phyloP scores from a whole-genome alignment of 2,797 vertebrate genomes.

The Ctenochaetus hawaiiensis region DNA sequence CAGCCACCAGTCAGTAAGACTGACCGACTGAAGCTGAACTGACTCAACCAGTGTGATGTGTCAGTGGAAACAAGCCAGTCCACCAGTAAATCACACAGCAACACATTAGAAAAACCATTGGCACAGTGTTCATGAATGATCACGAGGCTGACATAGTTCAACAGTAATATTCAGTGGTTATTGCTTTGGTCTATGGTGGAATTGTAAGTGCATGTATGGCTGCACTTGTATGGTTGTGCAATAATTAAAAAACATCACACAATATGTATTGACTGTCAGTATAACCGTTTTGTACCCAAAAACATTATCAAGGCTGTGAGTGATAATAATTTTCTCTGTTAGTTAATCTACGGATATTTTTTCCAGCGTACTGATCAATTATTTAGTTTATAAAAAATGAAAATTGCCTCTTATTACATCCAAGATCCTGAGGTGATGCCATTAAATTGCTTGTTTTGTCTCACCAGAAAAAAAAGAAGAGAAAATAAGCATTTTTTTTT shows the following conservation, averaged over 20 bases:
- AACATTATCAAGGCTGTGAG: background rate
- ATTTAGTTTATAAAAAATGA: background rate
- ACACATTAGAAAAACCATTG: slow-evolving; percentile 1
- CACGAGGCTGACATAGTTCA: background rate
- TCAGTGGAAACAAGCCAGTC: slow-evolving; percentile 48
- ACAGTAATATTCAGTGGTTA: too few species aligned
- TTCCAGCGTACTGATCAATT: background rate
- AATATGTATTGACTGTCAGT: background rate
- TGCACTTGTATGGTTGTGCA: background rate
- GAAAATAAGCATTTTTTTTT: too few species aligned
- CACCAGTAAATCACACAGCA: slow-evolving; percentile 2
- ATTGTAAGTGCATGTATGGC: too few species aligned
- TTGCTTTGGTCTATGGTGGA: too few species aligned
- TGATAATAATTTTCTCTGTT: background rate
- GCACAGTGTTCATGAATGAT: background rate
- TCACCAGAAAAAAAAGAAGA: too few species aligned
- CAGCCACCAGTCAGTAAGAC: slow-evolving; percentile 50
- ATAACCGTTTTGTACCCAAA: background rate
- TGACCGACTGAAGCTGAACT: slow-evolving; percentile 16
- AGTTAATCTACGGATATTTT: slow-evolving; percentile 2
- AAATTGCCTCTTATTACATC: background rate
- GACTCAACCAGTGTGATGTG: slow-evolving; percentile 35
- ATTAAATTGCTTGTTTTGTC: background rate
- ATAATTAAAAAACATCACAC: background rate
- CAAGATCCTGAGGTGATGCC: background rate